Percentiles rank a stretch among this genome's conserved stretches.
Conservation (phyloP, 2,888 invertebrate genomes). For the Psylliodes chrysocephalus region DNA sequence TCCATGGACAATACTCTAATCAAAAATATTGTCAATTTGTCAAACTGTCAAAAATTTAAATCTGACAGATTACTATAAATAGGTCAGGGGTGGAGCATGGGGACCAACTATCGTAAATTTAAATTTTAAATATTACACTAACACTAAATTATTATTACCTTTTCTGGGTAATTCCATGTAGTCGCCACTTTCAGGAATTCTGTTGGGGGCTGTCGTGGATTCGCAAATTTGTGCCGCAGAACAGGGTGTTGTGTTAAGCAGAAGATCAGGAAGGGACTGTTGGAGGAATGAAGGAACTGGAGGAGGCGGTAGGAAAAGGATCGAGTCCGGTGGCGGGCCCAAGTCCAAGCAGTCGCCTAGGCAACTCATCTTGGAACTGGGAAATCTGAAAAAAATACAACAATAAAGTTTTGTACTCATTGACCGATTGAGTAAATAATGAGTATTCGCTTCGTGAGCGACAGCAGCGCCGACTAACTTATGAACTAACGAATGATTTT, state of each 20-base stretch:
- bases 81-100: too few relatives aligned
- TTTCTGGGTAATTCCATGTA: slow-evolving; percentile 83
- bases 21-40: too few relatives aligned
- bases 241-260: slow-evolving; percentile 71
- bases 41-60: too few relatives aligned
- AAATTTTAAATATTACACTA: too few relatives aligned
- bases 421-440: too few relatives aligned
- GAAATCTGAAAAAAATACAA: slow-evolving; percentile 7
- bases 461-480: too few relatives aligned
- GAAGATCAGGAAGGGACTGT: slow-evolving; percentile 61
- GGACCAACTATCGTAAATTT: too few relatives aligned
- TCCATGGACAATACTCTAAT: too few relatives aligned
- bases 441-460: too few relatives aligned
- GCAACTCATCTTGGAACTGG: slow-evolving; percentile 65
- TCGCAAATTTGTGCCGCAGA: slow-evolving; percentile 73
- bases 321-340: slow-evolving; percentile 84
- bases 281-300: slow-evolving; percentile 82
- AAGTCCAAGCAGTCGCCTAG: slow-evolving; percentile 71
- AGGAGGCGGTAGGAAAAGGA: slow-evolving; percentile 86
- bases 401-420: too few relatives aligned
- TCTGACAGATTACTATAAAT: too few relatives aligned
- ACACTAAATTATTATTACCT: slow-evolving; percentile 67
- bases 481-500: too few relatives aligned
- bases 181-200: slow-evolving; percentile 64
- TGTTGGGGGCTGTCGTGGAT: slow-evolving; percentile 65